Percentiles rank a stretch among this genome's conserved stretches.
These are phyloP conservation scores for Epinephelus lanceolatus DNA, from an alignment of 2,113 vertebrate species.

Conservation along the genomic window DNA sequence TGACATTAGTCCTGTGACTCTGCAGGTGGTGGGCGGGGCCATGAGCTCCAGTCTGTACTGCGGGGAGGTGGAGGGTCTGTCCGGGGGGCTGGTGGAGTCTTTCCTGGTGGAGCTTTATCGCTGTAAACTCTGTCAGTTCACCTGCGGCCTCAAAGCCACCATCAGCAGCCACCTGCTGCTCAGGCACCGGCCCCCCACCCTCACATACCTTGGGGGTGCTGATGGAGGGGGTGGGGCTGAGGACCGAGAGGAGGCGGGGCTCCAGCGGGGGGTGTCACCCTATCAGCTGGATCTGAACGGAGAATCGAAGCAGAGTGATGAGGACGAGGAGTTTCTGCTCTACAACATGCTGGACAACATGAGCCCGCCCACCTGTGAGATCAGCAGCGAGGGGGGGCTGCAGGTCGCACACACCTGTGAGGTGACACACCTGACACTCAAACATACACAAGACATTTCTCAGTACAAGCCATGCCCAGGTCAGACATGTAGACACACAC, in stretches of 20 bases:
- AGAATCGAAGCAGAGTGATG: slow-evolving; percentile 73
- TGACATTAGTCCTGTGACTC: slow-evolving; percentile 57
- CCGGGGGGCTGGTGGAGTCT: slow-evolving; percentile 73
- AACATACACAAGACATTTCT: background rate
- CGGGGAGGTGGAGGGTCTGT: slow-evolving; percentile 64
- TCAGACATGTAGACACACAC: too few species aligned
- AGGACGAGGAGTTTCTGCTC: slow-evolving; percentile 81
- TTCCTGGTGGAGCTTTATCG: slow-evolving; percentile 80
- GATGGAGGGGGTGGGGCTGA: background rate
- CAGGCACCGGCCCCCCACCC: background rate
- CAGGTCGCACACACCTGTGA: slow-evolving; percentile 74
- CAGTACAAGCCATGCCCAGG: too few species aligned
- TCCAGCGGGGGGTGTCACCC: slow-evolving; percentile 8
- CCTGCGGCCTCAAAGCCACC: slow-evolving; percentile 69
- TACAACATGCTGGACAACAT: slow-evolving; percentile 79
- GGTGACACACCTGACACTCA: slow-evolving; percentile 58
- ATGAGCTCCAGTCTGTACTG: slow-evolving; percentile 68
- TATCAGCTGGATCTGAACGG: slow-evolving; percentile 62
- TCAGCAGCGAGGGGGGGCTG: slow-evolving; percentile 66
- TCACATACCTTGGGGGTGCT: background rate
- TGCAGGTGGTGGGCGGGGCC: slow-evolving; percentile 43
- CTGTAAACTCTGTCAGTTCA: slow-evolving; percentile 81
- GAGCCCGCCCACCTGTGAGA: slow-evolving; percentile 73
- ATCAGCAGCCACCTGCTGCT: slow-evolving; percentile 71
- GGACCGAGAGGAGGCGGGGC: slow-evolving; percentile 5